A percentile compares a stretch with the other conserved stretches of the same genome.
Conservation (phyloP, 2,888 invertebrate species). For the Ochropleura leucogaster region DNA sequence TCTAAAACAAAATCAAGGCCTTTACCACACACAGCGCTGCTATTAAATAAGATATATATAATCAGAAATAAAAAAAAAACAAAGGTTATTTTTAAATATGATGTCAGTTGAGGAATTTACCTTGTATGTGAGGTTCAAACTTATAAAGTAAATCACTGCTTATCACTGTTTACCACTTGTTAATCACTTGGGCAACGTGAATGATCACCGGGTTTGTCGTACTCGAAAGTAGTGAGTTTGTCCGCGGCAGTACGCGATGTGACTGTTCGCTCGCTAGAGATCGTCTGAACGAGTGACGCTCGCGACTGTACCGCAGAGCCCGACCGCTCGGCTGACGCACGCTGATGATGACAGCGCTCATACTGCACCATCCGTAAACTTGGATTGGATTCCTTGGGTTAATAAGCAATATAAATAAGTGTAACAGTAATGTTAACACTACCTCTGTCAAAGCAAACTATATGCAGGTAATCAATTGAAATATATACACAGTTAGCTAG, state of each 20-base stretch:
- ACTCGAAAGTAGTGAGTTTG: constrained; percentile 47
- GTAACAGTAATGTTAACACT: constrained; percentile 1
- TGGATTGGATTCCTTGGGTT: constrained; percentile 22
- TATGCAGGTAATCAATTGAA: background rate
- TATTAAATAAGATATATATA: constrained; percentile 51
- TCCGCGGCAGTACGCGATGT: constrained; percentile 63
- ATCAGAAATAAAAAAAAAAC: constrained; percentile 23
- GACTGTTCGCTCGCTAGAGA: constrained; percentile 67
- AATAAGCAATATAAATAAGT: constrained; percentile 27
- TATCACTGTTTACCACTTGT: constrained; percentile 64
- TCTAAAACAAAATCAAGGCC: constrained; percentile 87
- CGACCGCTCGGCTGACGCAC: constrained; percentile 67
- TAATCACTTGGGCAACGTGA: constrained; percentile 59
- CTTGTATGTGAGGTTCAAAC: constrained; percentile 49
- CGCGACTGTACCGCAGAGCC: constrained; percentile 49
- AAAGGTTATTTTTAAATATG: constrained; percentile 36
- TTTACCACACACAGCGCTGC: constrained; percentile 56
- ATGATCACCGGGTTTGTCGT: constrained; percentile 55
- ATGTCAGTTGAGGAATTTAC: constrained; percentile 52
- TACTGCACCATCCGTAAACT: constrained; percentile 42
- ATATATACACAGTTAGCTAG: background rate
- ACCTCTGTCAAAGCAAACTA: background rate
- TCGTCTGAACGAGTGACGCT: constrained; percentile 64
- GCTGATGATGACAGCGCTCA: constrained; percentile 67
- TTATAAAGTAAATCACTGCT: constrained; percentile 52